Percentiles rank a stretch among this genome's conserved stretches.
These are phyloP conservation scores for Calidris pugnax DNA, from an alignment of 2,113 vertebrate genomes.

Conservation along the genomic window DNA sequence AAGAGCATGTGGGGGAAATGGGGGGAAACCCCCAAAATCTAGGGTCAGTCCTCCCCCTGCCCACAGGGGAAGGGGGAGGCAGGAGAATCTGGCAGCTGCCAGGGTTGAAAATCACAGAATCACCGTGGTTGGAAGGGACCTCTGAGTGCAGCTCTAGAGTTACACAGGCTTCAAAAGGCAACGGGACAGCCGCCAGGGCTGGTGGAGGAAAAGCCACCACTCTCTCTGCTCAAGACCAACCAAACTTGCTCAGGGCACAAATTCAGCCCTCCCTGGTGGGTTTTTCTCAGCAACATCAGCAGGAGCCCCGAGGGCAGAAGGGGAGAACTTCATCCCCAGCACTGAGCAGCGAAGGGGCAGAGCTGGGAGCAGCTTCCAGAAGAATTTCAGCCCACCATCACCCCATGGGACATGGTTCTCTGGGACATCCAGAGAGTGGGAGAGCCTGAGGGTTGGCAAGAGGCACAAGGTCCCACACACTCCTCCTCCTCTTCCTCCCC, in stretches of 20 bases:
- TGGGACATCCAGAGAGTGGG: background rate
- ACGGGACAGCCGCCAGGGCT: accelerated
- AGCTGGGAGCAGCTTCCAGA: background rate
- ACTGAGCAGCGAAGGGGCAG: background rate
- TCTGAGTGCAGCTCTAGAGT: background rate
- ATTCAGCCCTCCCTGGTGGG: background rate
- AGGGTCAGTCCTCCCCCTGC: background rate
- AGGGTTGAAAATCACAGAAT: background rate
- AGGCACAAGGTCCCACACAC: accelerated
- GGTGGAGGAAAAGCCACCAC: background rate
- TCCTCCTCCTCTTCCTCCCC: background rate
- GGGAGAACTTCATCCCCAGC: background rate
- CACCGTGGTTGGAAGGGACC: no score
- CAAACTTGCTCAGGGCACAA: background rate
- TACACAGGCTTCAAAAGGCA: background rate
- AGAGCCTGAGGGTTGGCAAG: background rate
- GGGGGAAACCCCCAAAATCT: background rate
- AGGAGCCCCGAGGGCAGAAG: background rate
- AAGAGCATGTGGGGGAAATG: background rate
- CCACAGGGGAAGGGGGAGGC: background rate
- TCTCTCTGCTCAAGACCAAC: background rate
- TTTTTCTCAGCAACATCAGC: background rate
- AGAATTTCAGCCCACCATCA: background rate
- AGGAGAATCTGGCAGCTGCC: background rate
- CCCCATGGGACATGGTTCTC: accelerated